These are phyloP conservation scores for Malurus splendens DNA, from an alignment of 2,797 vertebrate species.

Conservation along the genomic window DNA sequence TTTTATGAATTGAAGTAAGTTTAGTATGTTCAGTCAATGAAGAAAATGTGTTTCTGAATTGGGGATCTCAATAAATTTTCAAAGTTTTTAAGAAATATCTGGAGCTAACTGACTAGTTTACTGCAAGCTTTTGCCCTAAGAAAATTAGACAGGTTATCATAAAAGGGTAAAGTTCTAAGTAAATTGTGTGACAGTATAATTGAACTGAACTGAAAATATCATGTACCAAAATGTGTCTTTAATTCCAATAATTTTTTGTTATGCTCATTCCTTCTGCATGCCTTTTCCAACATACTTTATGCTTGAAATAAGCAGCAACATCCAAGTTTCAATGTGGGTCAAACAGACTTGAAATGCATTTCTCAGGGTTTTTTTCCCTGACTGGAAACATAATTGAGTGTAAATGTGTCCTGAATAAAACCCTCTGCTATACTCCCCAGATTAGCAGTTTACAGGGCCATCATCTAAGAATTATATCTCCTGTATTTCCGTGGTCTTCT, in stretches of 20 bases:
- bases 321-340: background rate
- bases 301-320: background rate
- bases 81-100: background rate
- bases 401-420: background rate
- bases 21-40: background rate
- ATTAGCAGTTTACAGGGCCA: background rate
- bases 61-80: background rate
- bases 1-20: background rate
- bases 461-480: background rate
- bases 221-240: background rate
- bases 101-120: background rate
- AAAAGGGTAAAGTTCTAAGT: background rate
- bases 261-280: background rate
- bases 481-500: background rate
- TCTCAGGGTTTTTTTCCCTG: background rate
- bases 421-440: accelerated
- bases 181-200: background rate
- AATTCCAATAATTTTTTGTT: background rate
- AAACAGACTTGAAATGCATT: background rate
- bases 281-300: background rate
- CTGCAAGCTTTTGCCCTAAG: background rate
- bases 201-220: background rate
- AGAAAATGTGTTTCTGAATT: background rate
- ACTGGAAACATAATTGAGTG: background rate
- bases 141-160: background rate